Evolutionary conservation across 2,888 invertebrate genomes (phyloP).

Genomic region (Ectemnius cavifrons): DNA sequence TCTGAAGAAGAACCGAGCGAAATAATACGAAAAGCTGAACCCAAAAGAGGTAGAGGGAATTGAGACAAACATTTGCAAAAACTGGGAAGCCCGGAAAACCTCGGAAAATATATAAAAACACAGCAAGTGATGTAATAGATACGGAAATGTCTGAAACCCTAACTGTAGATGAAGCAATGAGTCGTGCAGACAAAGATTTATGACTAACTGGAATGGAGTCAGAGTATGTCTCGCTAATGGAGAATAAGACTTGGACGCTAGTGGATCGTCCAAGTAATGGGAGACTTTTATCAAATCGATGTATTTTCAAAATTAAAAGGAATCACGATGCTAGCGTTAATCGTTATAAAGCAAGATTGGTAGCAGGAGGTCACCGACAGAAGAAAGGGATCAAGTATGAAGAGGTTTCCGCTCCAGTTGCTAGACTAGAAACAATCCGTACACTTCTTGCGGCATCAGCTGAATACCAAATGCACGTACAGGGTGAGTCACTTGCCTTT

Average conservation of each 20-base stretch:
- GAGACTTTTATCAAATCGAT: slow-evolving; percentile 43
- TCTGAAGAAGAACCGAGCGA: background rate
- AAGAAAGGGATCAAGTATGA: slow-evolving; percentile 48
- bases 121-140: background rate
- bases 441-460: slow-evolving; percentile 47
- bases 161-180: slow-evolving; percentile 23
- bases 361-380: slow-evolving; percentile 53
- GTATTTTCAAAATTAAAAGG: slow-evolving; percentile 48
- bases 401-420: slow-evolving; percentile 55
- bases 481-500: slow-evolving; percentile 57
- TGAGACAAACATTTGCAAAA: slow-evolving; percentile 59
- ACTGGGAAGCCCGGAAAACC: slow-evolving; percentile 75
- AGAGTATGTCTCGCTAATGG: slow-evolving; percentile 43
- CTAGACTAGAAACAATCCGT: slow-evolving; percentile 52
- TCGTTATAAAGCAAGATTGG: slow-evolving; percentile 53
- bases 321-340: slow-evolving; percentile 37
- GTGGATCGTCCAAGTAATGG: slow-evolving; percentile 34
- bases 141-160: slow-evolving; percentile 16
- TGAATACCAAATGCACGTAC: slow-evolving; percentile 51
- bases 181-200: slow-evolving; percentile 19
- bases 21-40: background rate
- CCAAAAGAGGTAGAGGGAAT: slow-evolving; percentile 32
- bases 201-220: slow-evolving; percentile 50
- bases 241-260: slow-evolving; percentile 51
- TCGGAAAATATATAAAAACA: slow-evolving; percentile 7